These are phyloP conservation scores for Sericinus montela DNA, from an alignment of 2,888 invertebrate species.

Conservation along the genomic window DNA sequence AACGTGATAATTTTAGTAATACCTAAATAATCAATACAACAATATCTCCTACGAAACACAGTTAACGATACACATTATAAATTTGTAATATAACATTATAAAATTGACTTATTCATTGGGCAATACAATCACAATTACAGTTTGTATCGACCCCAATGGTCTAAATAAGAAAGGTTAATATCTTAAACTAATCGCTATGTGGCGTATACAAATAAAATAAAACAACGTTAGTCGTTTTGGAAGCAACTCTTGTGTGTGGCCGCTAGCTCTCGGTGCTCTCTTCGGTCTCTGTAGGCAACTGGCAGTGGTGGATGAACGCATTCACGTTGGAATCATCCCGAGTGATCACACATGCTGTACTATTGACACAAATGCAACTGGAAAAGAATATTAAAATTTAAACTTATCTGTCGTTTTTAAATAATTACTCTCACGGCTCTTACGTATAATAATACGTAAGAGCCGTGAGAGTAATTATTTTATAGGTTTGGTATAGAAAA, in stretches of 20 bases:
- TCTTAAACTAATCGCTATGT: background rate
- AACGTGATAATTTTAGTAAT: background rate
- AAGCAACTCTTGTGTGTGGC: background rate
- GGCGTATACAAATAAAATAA: too few relatives aligned
- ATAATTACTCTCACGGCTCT: too few relatives aligned
- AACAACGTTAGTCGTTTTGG: background rate
- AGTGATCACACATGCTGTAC: slow-evolving; percentile 25
- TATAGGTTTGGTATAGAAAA: too few relatives aligned
- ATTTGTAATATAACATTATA: too few relatives aligned
- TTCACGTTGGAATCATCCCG: slow-evolving; percentile 29
- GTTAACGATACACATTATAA: background rate
- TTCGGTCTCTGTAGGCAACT: slow-evolving; percentile 3
- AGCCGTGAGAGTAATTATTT: too few relatives aligned
- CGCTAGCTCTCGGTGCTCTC: slow-evolving; percentile 29
- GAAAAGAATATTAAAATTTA: slow-evolving; percentile 25
- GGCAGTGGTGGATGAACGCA: slow-evolving; percentile 35
- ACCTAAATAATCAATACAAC: background rate
- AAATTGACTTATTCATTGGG: background rate
- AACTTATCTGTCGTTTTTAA: too few relatives aligned
- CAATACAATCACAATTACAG: too few relatives aligned
- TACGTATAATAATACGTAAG: too few relatives aligned
- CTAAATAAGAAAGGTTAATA: background rate
- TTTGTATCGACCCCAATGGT: background rate
- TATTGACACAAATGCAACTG: slow-evolving; percentile 42
- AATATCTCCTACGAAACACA: background rate